These are phyloP conservation scores for Cotesia congregata DNA, from an alignment of 2,888 invertebrate species.

Conservation along the genomic window DNA sequence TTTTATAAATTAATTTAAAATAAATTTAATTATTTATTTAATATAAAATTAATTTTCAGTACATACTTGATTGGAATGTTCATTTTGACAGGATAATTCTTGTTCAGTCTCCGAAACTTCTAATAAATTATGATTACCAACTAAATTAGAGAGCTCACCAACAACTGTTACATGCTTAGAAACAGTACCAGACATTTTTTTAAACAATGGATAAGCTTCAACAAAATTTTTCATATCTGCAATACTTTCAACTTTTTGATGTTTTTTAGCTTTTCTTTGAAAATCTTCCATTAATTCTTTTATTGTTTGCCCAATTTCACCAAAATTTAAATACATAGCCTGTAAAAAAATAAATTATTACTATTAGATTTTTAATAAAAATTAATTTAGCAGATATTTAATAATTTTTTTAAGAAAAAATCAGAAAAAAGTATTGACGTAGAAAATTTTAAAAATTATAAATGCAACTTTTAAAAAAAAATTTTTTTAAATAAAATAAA, in stretches of 20 bases:
- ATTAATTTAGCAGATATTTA: no score
- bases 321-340: conserved; percentile 97
- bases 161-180: conserved; percentile 98
- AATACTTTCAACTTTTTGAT: conserved; percentile 98
- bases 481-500: not conserved
- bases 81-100: conserved; percentile 90
- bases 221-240: conserved; percentile 99
- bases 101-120: conserved; percentile 95
- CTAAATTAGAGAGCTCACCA: conserved; percentile 91
- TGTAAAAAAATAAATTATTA: conserved; percentile 60
- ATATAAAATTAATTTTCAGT: conserved; percentile 8
- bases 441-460: no score
- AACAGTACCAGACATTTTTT: conserved; percentile 96
- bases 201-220: conserved; percentile 98
- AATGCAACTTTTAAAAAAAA: not conserved
- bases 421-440: not conserved
- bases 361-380: not conserved
- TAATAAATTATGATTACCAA: conserved; percentile 83
- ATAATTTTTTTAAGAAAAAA: not conserved
- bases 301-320: conserved; percentile 97
- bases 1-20: not conserved
- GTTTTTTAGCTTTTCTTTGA: conserved; percentile 94
- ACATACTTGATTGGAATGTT: conserved; percentile 81
- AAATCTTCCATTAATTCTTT: conserved; percentile 98
- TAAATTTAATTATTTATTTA: no score